Base-by-base conservation (phyloP, 2,888 invertebrate genomes). In the Drosophila quinaria region DNA sequence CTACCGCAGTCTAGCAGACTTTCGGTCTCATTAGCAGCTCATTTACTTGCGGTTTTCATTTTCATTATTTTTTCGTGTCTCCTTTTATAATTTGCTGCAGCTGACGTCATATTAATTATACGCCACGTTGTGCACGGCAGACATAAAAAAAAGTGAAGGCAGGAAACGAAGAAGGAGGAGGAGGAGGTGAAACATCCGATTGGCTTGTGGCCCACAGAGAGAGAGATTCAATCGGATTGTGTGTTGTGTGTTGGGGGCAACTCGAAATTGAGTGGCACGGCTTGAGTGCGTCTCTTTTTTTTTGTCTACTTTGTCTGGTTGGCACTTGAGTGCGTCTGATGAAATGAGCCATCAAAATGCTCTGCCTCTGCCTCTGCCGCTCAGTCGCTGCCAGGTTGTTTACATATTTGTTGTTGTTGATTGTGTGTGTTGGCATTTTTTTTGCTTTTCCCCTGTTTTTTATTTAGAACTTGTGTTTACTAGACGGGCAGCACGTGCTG, bases 401-500 rank as follows among this genome's bases (percentile, higher is more conserved):
- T 80, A 80, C 81, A 80, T 71, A 70, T 68, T 74, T 67, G 42
- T 54, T 67, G 65, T 15, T 33, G 55, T 49, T 39, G 4, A 31
- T 42, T 31, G 52, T 41, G 39, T 31, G 29, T 70, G 41, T 51
- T 59, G 46, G 39, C 66, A 42, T 51, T 63, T 59, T 58, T 64
- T 69, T 73, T 68, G 0, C 4, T 22, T 22, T 52, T 5, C 25
- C 25, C 5, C 62, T 52, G 70, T 39, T 73, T 75, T 67, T 39
- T 15, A 29, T 22, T 42, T 22, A 13, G 19, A 25, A 9, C 31
- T 67, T 75, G 64, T 88, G 82, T 83, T 89, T 87, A 89, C 87
- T 70, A 88, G 87, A 74, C 84, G 84, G 58, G 55, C 87, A 82
- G 87, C 82, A 82, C 82, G 82, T 82, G 82, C 89, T 82, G 75